phyloP scores from a whole-genome alignment of 2,113 vertebrate genomes.

The Neodon shergylaensis region DNA sequence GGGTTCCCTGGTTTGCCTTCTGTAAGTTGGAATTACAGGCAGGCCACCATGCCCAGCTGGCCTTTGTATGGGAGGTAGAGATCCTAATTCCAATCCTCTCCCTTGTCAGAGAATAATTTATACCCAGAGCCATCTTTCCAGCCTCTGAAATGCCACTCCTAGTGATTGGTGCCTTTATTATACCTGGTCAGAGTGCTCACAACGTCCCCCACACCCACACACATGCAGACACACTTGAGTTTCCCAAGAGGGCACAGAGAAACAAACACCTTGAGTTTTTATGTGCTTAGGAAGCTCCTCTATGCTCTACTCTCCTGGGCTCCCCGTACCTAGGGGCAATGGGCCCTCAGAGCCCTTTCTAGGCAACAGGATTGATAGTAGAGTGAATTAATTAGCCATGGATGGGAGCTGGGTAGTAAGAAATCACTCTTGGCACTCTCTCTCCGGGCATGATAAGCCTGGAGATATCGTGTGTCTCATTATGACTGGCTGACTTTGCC shows the following conservation, averaged over 20 bases:
- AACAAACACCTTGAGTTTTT: not conserved
- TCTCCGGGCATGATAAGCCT: not conserved
- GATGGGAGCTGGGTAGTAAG: not conserved
- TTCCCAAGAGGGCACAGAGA: not conserved
- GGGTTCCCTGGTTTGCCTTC: not conserved
- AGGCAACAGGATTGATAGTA: slow-evolving; percentile 11
- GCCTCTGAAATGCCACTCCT: not conserved
- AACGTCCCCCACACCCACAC: too few species aligned
- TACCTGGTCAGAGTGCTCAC: not conserved
- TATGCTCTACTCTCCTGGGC: not conserved
- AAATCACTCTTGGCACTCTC: not conserved
- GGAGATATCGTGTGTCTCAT: not conserved
- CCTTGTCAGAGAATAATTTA: not conserved
- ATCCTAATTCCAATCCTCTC: not conserved
- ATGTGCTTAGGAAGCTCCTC: not conserved
- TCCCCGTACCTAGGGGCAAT: slow-evolving; percentile 22
- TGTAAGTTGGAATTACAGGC: not conserved
- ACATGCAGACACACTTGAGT: not conserved
- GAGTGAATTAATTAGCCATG: slow-evolving; percentile 17
- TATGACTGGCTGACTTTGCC: not conserved
- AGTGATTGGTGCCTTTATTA: not conserved
- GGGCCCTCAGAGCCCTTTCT: slow-evolving; percentile 38
- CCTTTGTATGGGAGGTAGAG: not conserved
- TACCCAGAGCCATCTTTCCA: not conserved
- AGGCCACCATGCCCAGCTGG: not conserved